These are phyloP conservation scores for Rynchops niger DNA, from an alignment of 2,113 vertebrate species.

Conservation along the genomic window DNA sequence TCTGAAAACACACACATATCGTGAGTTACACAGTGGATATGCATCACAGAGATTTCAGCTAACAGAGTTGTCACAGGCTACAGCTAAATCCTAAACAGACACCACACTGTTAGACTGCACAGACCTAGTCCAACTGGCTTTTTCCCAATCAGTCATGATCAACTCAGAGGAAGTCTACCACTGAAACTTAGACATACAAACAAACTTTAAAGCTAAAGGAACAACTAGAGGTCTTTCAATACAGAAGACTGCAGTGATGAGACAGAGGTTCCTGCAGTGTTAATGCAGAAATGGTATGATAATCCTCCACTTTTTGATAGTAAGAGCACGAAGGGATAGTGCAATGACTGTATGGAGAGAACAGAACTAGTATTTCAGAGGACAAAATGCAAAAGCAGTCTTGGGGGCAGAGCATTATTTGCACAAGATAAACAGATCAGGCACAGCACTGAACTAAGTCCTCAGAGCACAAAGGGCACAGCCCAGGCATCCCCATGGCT, in stretches of 20 bases:
- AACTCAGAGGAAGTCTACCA: neutral
- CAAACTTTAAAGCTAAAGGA: neutral
- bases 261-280: neutral
- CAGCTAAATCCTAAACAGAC: neutral
- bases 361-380: neutral
- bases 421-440: neutral
- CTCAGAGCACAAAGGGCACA: neutral
- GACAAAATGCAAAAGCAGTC: neutral
- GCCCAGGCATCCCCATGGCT: neutral
- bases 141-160: neutral
- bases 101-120: neutral
- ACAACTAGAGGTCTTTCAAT: neutral
- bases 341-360: neutral
- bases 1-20: slow-evolving; percentile 66
- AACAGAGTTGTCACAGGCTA: neutral
- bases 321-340: neutral
- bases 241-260: neutral
- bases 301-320: neutral
- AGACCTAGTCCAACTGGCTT: neutral
- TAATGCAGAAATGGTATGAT: neutral
- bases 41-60: neutral
- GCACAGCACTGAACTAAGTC: neutral
- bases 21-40: neutral
- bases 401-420: neutral
- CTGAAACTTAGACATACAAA: neutral